Percentiles rank a stretch among this genome's conserved stretches.
Conservation (phyloP, 2,113 vertebrate genomes). For the Oryzias celebensis region DNA sequence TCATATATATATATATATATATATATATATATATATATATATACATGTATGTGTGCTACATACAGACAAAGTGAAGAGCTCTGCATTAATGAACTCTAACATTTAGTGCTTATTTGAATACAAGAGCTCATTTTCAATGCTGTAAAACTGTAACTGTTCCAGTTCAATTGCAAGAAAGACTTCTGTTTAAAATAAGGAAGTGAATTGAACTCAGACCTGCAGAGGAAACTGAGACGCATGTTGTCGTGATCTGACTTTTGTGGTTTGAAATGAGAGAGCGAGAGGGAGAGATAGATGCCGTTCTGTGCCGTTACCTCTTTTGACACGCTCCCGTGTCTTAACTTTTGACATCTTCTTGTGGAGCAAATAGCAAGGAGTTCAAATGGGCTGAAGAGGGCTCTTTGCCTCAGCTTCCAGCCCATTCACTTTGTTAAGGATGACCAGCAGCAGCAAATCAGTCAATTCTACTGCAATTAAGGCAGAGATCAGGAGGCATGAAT, state of each 20-base stretch:
- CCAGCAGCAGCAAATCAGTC: constrained; percentile 71
- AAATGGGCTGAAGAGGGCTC: constrained; percentile 65
- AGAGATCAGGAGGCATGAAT: constrained; percentile 79
- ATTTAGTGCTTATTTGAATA: background rate
- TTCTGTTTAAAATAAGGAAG: constrained; percentile 75
- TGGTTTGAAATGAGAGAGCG: constrained; percentile 48
- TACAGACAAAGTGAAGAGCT: too few species aligned
- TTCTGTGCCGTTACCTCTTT: constrained; percentile 7
- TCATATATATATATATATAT: too few species aligned
- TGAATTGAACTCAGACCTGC: constrained; percentile 65
- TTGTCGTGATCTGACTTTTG: constrained; percentile 46
- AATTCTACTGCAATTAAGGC: constrained; percentile 77
- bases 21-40: too few species aligned
- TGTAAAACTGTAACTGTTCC: background rate
- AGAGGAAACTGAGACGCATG: constrained; percentile 69
- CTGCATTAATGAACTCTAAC: background rate
- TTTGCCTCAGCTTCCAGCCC: constrained; percentile 34
- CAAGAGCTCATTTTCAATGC: background rate
- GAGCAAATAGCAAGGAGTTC: constrained; percentile 31
- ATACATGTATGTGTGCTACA: too few species aligned
- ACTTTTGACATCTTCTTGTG: constrained; percentile 15
- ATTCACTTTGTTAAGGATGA: constrained; percentile 72
- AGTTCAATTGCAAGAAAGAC: constrained; percentile 18
- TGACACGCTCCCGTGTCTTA: constrained; percentile 5
- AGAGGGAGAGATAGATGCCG: constrained; percentile 14